Conservation (phyloP, 2,888 invertebrate genomes). For the Melolontha melolontha region DNA sequence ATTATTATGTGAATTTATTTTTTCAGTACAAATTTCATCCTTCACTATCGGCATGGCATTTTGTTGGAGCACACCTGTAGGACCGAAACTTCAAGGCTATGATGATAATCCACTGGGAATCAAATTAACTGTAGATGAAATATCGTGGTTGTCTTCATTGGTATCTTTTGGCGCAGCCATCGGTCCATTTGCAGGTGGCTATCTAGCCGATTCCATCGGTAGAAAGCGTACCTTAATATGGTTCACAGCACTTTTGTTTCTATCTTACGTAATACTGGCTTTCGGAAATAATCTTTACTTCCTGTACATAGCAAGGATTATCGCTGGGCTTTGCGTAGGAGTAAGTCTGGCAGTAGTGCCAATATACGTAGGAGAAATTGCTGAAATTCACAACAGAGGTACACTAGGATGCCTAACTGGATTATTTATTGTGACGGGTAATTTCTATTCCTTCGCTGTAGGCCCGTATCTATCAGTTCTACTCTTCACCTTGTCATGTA, state of each 20-base stretch:
- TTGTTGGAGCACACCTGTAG: constrained; percentile 63
- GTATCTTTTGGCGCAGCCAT: constrained; percentile 74
- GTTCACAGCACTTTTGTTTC: constrained; percentile 72
- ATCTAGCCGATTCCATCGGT: constrained; percentile 73
- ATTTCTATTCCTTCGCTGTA: constrained; percentile 39
- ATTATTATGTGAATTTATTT: neutral
- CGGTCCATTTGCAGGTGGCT: constrained; percentile 78
- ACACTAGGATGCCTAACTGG: constrained; percentile 41
- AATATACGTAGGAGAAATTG: constrained; percentile 85
- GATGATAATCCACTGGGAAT: constrained; percentile 66
- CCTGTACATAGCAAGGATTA: constrained; percentile 43
- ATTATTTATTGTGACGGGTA: constrained; percentile 40
- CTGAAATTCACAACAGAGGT: constrained; percentile 44
- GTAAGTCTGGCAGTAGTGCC: constrained; percentile 76
- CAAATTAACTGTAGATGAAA: constrained; percentile 69
- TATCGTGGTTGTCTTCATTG: constrained; percentile 80
- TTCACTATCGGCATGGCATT: constrained; percentile 63
- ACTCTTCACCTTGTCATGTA: constrained; percentile 29
- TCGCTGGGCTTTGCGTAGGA: constrained; percentile 39
- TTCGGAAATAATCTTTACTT: constrained; percentile 36
- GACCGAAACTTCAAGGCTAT: constrained; percentile 51
- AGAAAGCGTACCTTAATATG: constrained; percentile 73
- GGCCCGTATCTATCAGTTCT: constrained; percentile 42
- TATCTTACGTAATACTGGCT: constrained; percentile 60
- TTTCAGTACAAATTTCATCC: constrained; percentile 64